Conservation (phyloP, 2,888 invertebrate genomes). For the Celastrina argiolus region DNA sequence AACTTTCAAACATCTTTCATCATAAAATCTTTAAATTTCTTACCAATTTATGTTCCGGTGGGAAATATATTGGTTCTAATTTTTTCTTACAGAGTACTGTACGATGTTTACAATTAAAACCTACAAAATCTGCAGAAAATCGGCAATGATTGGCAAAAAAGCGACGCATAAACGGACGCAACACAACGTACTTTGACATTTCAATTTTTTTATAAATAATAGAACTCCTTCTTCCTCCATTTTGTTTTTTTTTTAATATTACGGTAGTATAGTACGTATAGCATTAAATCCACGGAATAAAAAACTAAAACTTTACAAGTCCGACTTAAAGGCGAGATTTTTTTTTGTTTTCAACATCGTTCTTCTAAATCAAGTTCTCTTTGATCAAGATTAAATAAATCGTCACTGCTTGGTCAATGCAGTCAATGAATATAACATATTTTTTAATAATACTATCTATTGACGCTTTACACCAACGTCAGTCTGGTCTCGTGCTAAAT, state of each 20-base stretch:
- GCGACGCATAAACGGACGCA: slow-evolving; percentile 67
- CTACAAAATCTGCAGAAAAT: slow-evolving; percentile 52
- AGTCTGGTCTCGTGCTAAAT: too few species aligned
- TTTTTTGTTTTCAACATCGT: too few species aligned
- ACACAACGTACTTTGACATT: slow-evolving; percentile 62
- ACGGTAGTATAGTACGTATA: too few species aligned
- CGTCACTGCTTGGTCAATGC: too few species aligned
- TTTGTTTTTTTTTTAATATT: neutral
- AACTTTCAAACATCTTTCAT: neutral
- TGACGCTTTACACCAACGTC: too few species aligned
- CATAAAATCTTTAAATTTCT: slow-evolving; percentile 33
- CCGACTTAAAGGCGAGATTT: too few species aligned
- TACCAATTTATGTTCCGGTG: slow-evolving; percentile 42
- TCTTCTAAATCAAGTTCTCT: too few species aligned
- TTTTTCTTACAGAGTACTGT: neutral
- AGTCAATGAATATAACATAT: too few species aligned
- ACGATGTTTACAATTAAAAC: neutral
- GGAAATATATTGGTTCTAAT: slow-evolving; percentile 29
- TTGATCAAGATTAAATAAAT: too few species aligned
- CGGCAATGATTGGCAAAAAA: slow-evolving; percentile 71
- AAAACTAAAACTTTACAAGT: too few species aligned
- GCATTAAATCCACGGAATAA: too few species aligned
- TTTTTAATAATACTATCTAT: too few species aligned
- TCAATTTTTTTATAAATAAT: slow-evolving; percentile 4
- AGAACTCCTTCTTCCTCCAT: neutral